Evolutionary conservation across 2,797 vertebrate genomes (phyloP).

Genomic region (Merluccius polli): DNA sequence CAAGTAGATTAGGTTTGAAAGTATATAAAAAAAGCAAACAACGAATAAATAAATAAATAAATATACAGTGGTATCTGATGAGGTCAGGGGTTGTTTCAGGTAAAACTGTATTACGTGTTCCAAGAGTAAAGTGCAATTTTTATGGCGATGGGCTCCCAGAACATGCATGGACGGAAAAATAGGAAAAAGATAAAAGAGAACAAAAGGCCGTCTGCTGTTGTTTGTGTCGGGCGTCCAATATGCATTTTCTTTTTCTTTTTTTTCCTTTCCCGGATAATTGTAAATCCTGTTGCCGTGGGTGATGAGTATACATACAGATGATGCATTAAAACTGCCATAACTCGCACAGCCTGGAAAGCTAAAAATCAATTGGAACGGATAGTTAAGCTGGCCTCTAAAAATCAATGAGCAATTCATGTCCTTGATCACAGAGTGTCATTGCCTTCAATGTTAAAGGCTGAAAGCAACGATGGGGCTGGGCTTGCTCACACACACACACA

Average conservation of each 20-base stretch:
- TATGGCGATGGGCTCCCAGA: slow-evolving; percentile 23
- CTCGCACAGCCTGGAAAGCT: slow-evolving; percentile 78
- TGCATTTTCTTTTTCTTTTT: slow-evolving; percentile 41
- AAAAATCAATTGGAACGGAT: slow-evolving; percentile 83
- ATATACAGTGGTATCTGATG: slow-evolving; percentile 6
- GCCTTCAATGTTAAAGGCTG: slow-evolving; percentile 74
- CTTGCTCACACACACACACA: slow-evolving; percentile 24
- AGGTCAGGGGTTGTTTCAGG: slow-evolving; percentile 38
- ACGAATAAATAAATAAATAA: too few relatives aligned
- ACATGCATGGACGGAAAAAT: slow-evolving; percentile 10
- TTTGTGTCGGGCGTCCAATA: slow-evolving; percentile 42
- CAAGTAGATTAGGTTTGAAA: slow-evolving; percentile 23
- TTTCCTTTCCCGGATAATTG: slow-evolving; percentile 33
- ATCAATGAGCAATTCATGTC: slow-evolving; percentile 85
- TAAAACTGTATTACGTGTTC: slow-evolving; percentile 37
- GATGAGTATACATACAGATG: slow-evolving; percentile 74
- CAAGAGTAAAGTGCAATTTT: slow-evolving; percentile 50
- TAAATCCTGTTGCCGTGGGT: slow-evolving; percentile 59
- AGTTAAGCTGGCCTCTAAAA: slow-evolving; percentile 82
- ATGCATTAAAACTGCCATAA: slow-evolving; percentile 80
- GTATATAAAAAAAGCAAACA: slow-evolving; percentile 16
- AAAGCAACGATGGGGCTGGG: slow-evolving; percentile 55
- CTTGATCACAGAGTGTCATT: slow-evolving; percentile 82
- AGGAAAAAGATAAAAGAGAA: slow-evolving; percentile 35
- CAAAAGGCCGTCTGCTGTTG: slow-evolving; percentile 32